Percentiles rank a stretch among this genome's conserved stretches.
Conservation (phyloP, 2,797 vertebrate species). For the Siniperca scherzeri region DNA sequence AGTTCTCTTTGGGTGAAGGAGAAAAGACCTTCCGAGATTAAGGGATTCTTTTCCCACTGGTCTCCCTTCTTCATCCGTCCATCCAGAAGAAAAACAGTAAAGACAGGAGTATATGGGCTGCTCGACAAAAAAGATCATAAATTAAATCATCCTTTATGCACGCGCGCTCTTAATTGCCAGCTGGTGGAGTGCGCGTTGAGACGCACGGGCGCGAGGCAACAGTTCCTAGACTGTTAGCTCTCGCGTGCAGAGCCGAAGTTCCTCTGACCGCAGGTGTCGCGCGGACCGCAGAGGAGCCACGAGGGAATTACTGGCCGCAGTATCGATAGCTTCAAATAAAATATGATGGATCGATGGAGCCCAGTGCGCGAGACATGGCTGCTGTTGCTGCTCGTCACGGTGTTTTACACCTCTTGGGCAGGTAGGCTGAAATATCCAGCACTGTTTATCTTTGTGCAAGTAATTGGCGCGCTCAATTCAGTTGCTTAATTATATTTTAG, state of each 20-base stretch:
- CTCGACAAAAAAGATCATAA: neutral
- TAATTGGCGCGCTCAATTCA: neutral
- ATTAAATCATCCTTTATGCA: neutral
- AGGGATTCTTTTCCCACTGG: slow-evolving; percentile 5
- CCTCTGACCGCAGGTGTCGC: slow-evolving; percentile 59
- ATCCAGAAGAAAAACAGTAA: neutral
- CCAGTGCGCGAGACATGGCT: slow-evolving; percentile 45
- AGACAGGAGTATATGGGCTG: neutral
- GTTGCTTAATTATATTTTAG: neutral
- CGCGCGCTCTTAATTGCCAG: slow-evolving; percentile 48
- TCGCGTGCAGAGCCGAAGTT: slow-evolving; percentile 17
- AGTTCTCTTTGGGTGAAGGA: slow-evolving; percentile 60
- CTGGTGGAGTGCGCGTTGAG: slow-evolving; percentile 23
- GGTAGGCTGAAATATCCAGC: slow-evolving; percentile 60
- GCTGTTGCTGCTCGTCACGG: slow-evolving; percentile 57
- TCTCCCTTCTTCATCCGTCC: slow-evolving; percentile 54
- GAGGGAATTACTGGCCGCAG: slow-evolving; percentile 15
- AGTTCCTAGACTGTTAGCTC: neutral
- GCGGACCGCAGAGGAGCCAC: slow-evolving; percentile 25
- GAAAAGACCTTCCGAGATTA: slow-evolving; percentile 37
- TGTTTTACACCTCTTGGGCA: slow-evolving; percentile 60
- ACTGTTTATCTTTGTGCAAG: neutral
- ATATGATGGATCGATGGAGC: slow-evolving; percentile 68
- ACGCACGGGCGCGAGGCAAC: slow-evolving; percentile 13
- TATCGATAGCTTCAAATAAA: slow-evolving; percentile 34